Conservation (phyloP, 2,113 vertebrate genomes). For the Pipa parva region DNA sequence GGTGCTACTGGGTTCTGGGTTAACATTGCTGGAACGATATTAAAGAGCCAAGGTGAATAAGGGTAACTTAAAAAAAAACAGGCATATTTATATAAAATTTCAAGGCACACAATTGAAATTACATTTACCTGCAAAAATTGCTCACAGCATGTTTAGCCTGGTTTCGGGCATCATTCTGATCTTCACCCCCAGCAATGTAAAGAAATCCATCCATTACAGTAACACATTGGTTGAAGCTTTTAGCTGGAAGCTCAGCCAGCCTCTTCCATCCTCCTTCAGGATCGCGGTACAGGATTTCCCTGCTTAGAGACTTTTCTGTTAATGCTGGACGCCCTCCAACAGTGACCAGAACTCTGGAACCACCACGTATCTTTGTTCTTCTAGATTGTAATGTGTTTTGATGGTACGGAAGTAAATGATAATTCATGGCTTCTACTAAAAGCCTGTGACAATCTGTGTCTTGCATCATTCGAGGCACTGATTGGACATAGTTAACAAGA, state of each 20-base stretch:
- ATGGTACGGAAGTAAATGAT: slow-evolving; percentile 92
- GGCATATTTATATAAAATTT: too few relatives aligned
- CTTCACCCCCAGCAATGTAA: slow-evolving; percentile 95
- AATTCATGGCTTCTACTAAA: slow-evolving; percentile 97
- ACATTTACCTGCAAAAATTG: slow-evolving; percentile 94
- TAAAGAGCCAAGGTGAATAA: too few relatives aligned
- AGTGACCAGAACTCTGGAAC: slow-evolving; percentile 84
- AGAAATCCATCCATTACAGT: slow-evolving; percentile 95
- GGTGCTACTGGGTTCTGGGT: too few relatives aligned
- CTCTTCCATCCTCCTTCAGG: slow-evolving; percentile 90
- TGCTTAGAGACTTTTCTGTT: slow-evolving; percentile 96
- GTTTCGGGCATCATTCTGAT: slow-evolving; percentile 98
- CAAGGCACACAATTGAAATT: too few relatives aligned
- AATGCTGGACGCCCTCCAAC: slow-evolving; percentile 90
- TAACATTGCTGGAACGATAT: too few relatives aligned
- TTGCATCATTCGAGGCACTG: slow-evolving; percentile 96
- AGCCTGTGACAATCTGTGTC: slow-evolving; percentile 93
- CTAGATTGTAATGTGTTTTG: slow-evolving; percentile 96
- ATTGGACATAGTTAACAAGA: slow-evolving; percentile 91
- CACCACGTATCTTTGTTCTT: slow-evolving; percentile 93
- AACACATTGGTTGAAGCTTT: slow-evolving; percentile 97
- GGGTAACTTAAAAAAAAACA: too few relatives aligned
- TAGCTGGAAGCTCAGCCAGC: slow-evolving; percentile 93
- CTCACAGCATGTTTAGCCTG: slow-evolving; percentile 97
- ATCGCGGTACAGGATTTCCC: slow-evolving; percentile 92